Conservation (phyloP, 2,888 invertebrate genomes). For the Tachystola acroxantha region DNA sequence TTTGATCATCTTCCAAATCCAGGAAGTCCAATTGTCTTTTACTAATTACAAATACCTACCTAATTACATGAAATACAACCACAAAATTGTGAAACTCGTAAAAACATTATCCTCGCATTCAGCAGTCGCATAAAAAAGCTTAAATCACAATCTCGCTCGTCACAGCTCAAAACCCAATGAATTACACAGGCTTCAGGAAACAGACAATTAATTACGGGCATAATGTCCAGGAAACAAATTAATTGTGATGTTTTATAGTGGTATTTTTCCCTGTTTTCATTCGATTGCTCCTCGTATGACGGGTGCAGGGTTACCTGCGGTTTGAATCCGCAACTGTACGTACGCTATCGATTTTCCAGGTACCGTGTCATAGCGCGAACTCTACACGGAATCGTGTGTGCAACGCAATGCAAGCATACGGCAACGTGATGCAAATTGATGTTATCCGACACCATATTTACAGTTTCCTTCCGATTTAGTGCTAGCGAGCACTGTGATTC, state of each 20-base stretch:
- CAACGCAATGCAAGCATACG: background rate
- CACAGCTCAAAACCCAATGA: too few species aligned
- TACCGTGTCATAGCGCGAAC: constrained; percentile 12
- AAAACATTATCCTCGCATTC: background rate
- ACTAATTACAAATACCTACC: too few species aligned
- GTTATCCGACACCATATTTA: constrained; percentile 8
- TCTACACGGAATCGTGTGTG: background rate
- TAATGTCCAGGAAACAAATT: background rate
- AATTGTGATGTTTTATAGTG: too few species aligned
- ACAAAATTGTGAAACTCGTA: background rate
- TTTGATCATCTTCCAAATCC: too few species aligned
- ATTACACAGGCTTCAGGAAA: too few species aligned
- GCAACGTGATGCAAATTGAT: constrained; percentile 8
- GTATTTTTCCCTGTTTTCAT: constrained; percentile 1
- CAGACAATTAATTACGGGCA: too few species aligned
- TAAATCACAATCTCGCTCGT: too few species aligned
- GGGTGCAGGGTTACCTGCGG: constrained; percentile 57
- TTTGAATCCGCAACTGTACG: constrained; percentile 53
- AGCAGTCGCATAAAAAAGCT: too few species aligned
- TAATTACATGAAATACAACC: background rate
- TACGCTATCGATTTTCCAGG: constrained; percentile 59
- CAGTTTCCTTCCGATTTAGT: constrained; percentile 6
- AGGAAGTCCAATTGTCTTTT: too few species aligned
- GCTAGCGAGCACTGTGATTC: too few species aligned
- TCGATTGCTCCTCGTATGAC: constrained; percentile 19